Percentiles rank a stretch among this genome's conserved stretches.
Conservation (phyloP, 1,140 invertebrate genomes). For the Camponotus floridanus region DNA sequence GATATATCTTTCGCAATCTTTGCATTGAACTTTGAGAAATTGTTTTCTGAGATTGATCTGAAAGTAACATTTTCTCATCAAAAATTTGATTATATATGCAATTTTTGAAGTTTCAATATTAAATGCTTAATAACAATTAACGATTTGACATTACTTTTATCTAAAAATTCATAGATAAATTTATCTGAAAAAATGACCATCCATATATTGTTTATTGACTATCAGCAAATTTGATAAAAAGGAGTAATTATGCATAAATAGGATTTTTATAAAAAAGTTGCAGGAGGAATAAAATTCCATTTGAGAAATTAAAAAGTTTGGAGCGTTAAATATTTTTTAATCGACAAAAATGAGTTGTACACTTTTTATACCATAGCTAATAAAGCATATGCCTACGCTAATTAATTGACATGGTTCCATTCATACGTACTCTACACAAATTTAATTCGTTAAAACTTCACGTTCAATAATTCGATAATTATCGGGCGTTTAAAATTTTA, state of each 20-base stretch:
- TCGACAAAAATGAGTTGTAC: background rate
- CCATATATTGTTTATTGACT: background rate
- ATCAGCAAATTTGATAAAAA: background rate
- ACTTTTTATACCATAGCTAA: background rate
- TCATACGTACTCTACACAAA: background rate
- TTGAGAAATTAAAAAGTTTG: slow-evolving; percentile 15
- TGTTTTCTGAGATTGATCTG: background rate
- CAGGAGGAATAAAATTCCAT: background rate
- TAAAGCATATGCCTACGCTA: background rate
- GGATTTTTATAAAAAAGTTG: background rate
- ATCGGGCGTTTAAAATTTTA: slow-evolving; percentile 1
- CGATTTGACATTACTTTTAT: background rate
- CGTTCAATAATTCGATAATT: slow-evolving; percentile 40
- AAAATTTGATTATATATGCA: background rate
- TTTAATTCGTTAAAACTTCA: slow-evolving; percentile 34
- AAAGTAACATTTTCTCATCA: background rate
- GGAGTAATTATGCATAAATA: background rate
- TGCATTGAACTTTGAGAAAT: background rate
- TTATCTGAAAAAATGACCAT: background rate
- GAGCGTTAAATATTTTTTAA: background rate
- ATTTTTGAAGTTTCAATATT: background rate
- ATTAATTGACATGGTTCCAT: slow-evolving; percentile 23
- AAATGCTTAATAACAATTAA: slow-evolving; percentile 1
- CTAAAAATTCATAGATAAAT: background rate
- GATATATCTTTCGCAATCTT: slow-evolving; percentile 20